Conservation (phyloP, 2,113 vertebrate genomes). For the Climacteris rufus region DNA sequence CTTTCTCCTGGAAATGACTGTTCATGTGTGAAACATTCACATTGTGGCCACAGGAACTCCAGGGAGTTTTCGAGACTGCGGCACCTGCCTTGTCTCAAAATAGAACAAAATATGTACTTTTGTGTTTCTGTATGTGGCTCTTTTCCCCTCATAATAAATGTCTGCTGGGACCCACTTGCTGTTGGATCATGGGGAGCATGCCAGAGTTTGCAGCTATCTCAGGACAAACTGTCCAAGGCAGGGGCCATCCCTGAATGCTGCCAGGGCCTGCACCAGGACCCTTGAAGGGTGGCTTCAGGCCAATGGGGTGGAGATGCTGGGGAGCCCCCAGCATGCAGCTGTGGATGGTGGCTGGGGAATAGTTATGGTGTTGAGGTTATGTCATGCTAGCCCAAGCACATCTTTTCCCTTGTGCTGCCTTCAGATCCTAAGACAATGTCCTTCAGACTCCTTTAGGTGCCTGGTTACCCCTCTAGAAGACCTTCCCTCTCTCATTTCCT, state of each 20-base stretch:
- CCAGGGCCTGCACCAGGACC: not conserved
- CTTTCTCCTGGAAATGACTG: not conserved
- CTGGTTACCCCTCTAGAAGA: not conserved
- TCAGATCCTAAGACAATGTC: not conserved
- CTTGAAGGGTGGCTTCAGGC: not conserved
- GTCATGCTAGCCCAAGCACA: not conserved
- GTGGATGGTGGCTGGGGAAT: not conserved
- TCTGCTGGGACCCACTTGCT: not conserved
- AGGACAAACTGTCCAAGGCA: not conserved
- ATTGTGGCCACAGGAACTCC: not conserved
- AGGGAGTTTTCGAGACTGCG: not conserved
- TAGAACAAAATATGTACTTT: not conserved
- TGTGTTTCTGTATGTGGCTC: not conserved
- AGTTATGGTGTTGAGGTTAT: not conserved
- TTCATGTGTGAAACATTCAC: rapidly evolving
- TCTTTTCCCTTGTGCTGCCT: not conserved
- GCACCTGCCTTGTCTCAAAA: not conserved
- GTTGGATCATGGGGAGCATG: not conserved
- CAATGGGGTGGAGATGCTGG: not conserved
- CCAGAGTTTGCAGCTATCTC: not conserved
- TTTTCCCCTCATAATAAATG: not conserved
- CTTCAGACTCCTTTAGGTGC: not conserved
- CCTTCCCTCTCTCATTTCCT: not conserved
- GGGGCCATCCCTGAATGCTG: not conserved
- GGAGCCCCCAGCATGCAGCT: not conserved